phyloP scores from a whole-genome alignment of 2,113 vertebrate species.

The Myrmecobius fasciatus region DNA sequence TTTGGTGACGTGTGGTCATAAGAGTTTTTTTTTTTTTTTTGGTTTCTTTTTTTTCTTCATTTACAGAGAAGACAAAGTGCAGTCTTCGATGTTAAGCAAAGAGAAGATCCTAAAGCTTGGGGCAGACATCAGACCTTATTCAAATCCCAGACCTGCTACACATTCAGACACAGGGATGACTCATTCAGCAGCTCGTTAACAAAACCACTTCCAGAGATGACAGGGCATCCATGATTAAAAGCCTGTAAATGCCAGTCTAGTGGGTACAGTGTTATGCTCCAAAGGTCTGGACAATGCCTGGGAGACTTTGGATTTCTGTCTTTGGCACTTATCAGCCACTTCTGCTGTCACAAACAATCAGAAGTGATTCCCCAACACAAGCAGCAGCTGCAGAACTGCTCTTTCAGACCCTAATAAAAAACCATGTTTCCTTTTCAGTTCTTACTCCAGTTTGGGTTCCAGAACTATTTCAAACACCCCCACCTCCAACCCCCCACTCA shows the following conservation, averaged over 20 bases:
- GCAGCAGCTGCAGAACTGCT: slow-evolving; percentile 41
- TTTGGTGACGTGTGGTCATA: background rate
- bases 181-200: background rate
- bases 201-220: slow-evolving; percentile 38
- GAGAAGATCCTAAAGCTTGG: background rate
- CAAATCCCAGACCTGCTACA: background rate
- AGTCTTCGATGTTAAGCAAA: background rate
- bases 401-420: slow-evolving; percentile 20
- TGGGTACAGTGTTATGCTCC: background rate
- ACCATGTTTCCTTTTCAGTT: slow-evolving; percentile 38
- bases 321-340: slow-evolving; percentile 30
- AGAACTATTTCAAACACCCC: background rate
- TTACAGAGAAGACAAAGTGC: slow-evolving; percentile 16
- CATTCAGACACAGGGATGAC: background rate
- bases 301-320: background rate
- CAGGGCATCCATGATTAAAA: background rate
- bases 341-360: slow-evolving; percentile 21
- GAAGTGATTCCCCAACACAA: slow-evolving; percentile 9
- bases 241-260: background rate
- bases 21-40: background rate
- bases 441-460: slow-evolving; percentile 33
- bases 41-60: background rate
- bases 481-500: background rate
- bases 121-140: background rate
- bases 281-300: slow-evolving; percentile 24